A percentile compares a stretch with the other conserved stretches of the same genome.
These are phyloP conservation scores for Ptilonorhynchus violaceus DNA, from an alignment of 2,113 vertebrate genomes.

Conservation along the genomic window DNA sequence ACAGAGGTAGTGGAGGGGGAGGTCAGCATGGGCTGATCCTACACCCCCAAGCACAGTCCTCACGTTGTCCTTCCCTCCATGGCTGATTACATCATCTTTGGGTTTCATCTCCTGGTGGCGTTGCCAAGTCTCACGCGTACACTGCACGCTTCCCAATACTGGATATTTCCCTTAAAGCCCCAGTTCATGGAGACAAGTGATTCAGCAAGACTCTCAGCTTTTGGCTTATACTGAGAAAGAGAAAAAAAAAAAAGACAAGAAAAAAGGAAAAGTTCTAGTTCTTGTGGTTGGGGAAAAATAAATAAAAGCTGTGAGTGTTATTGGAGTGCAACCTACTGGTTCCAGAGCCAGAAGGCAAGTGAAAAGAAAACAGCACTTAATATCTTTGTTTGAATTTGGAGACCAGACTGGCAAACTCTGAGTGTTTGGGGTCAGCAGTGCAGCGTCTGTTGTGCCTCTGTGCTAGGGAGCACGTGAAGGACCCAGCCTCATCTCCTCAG, in stretches of 20 bases:
- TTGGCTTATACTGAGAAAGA: background rate
- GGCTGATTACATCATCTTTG: background rate
- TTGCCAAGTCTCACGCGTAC: background rate
- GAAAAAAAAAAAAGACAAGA: background rate
- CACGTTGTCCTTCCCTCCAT: fast-evolving
- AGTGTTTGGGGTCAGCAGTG: background rate
- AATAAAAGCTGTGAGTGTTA: slow-evolving; percentile 32
- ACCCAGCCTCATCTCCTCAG: background rate
- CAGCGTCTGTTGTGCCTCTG: background rate
- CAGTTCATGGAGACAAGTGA: background rate
- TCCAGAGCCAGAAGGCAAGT: slow-evolving; percentile 33
- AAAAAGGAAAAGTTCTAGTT: background rate
- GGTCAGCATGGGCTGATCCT: background rate
- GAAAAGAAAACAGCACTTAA: slow-evolving; percentile 14
- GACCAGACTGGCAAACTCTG: background rate
- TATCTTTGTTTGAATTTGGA: slow-evolving; percentile 12
- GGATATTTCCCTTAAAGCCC: background rate
- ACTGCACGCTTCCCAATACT: background rate
- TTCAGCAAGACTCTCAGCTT: slow-evolving; percentile 1
- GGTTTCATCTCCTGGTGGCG: background rate
- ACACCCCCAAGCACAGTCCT: background rate
- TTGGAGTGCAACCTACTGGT: slow-evolving; percentile 1
- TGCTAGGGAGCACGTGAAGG: background rate
- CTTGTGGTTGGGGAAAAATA: background rate
- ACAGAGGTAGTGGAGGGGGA: background rate